Evolutionary conservation across 2,888 invertebrate species (phyloP), one percentile per base, ranked within the genome.

Genomic region (Oscheius sp.): DNA sequence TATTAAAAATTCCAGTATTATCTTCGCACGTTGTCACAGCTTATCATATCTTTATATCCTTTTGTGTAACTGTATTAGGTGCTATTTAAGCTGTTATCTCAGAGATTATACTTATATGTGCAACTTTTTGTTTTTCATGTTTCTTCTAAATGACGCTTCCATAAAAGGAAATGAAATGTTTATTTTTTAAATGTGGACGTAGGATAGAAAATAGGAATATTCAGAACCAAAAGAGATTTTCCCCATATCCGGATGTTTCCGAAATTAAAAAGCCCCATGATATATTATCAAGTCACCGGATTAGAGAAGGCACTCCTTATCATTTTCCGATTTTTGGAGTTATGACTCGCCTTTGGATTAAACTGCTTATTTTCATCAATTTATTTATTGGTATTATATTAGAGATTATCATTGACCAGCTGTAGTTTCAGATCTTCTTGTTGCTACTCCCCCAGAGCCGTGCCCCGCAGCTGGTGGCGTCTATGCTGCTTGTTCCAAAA

Each of bases 1-100:
- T 52, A 66, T 49, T 66, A 52, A 52, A n/a, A 12, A 13, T 45
- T 25, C 35, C 5, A 21, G 9, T 49, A 16, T 21, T 41, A 21
- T 61, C 5, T 35, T 35, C 63, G 63, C 63, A 63, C 25, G 63
- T 63, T 63, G 63, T 45, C 63, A 63, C 27, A 58, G 21, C 59
- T 45, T 13, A 43, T 43, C 63, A 63, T 63, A 63, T 63, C 63
- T 43, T 63, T 18, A 18, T 45, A 18, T 16, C 12, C 35, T 45
- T 13, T 41, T 63, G n/a, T 25, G 12, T 41, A 43, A 41, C 63
- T 23, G 3, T 35, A 35, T 35, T 63, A 63, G 63, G 63, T 63
- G 63, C 63, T 63, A 63, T 59, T 59, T 35, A 35, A 29, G 12
- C 21, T 12, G n/a, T n/a, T 53, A n/a, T 18, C 53, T 9, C 18